A percentile compares a stretch with the other conserved stretches of the same genome.
Conservation (phyloP, 2,888 invertebrate genomes). For the Drosophila multiciliata region DNA sequence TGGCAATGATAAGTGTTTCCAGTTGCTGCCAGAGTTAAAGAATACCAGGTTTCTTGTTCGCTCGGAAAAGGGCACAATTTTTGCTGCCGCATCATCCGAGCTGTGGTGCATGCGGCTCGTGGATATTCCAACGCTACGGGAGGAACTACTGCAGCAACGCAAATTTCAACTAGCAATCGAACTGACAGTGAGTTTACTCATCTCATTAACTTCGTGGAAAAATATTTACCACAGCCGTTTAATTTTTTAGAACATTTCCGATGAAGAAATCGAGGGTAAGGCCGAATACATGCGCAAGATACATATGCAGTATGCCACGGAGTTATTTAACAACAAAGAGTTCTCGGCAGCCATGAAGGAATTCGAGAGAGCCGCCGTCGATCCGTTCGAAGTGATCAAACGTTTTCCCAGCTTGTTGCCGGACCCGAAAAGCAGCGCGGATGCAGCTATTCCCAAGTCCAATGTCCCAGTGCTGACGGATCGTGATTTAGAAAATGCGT, state of each 20-base stretch:
- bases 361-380: conserved; percentile 94
- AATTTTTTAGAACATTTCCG: conserved; percentile 89
- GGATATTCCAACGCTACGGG: conserved; percentile 93
- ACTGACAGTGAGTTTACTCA: conserved; percentile 89
- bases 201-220: background rate
- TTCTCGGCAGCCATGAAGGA: conserved; percentile 96
- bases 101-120: conserved; percentile 94
- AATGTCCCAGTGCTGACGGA: conserved; percentile 87
- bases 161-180: conserved; percentile 97
- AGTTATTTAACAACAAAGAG: conserved; percentile 94
- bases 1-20: conserved; percentile 88
- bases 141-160: conserved; percentile 93
- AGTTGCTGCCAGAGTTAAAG: conserved; percentile 90
- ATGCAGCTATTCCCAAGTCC: conserved; percentile 57
- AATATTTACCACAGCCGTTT: background rate
- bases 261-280: conserved; percentile 92
- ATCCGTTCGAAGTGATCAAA: conserved; percentile 97
- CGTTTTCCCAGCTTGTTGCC: conserved; percentile 94
- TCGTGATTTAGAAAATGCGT: conserved; percentile 93
- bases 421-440: conserved; percentile 68
- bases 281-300: conserved; percentile 92
- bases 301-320: conserved; percentile 94
- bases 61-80: conserved; percentile 92
- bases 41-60: conserved; percentile 91
- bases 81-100: conserved; percentile 94